Conservation (phyloP, 2,797 vertebrate species). For the Eulemur rubriventer region DNA sequence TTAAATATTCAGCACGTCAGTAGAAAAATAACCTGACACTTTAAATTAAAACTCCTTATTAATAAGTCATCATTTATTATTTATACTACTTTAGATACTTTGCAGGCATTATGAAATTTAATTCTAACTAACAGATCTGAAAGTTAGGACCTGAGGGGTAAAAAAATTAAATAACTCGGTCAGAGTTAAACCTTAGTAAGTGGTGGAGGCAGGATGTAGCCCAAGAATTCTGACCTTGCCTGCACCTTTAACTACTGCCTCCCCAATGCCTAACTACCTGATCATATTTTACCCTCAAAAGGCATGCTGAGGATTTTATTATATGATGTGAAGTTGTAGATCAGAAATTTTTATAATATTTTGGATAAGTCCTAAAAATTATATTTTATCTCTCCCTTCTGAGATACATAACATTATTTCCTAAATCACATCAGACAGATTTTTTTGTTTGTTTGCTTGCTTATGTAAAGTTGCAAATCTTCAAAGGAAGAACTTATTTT, state of each 20-base stretch:
- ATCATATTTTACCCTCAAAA: neutral
- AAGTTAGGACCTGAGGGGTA: neutral
- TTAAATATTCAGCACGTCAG: neutral
- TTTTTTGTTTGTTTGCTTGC: neutral
- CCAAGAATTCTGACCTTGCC: neutral
- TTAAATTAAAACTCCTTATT: neutral
- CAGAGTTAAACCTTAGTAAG: neutral
- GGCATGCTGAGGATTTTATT: neutral
- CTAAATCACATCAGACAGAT: neutral
- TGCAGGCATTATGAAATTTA: neutral
- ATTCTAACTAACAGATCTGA: neutral
- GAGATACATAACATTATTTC: neutral
- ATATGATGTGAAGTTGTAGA: neutral
- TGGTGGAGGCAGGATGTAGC: neutral
- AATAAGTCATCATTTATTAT: neutral
- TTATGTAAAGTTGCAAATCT: neutral
- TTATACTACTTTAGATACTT: neutral
- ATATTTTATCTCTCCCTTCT: neutral
- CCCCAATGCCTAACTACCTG: neutral
- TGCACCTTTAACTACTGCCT: neutral
- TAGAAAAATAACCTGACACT: conserved; percentile 9
- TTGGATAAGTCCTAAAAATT: neutral
- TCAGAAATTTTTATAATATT: neutral
- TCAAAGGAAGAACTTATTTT: neutral
- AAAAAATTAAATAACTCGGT: neutral